phyloP scores from a whole-genome alignment of 1,140 invertebrate species.

The Dendroctonus valens region DNA sequence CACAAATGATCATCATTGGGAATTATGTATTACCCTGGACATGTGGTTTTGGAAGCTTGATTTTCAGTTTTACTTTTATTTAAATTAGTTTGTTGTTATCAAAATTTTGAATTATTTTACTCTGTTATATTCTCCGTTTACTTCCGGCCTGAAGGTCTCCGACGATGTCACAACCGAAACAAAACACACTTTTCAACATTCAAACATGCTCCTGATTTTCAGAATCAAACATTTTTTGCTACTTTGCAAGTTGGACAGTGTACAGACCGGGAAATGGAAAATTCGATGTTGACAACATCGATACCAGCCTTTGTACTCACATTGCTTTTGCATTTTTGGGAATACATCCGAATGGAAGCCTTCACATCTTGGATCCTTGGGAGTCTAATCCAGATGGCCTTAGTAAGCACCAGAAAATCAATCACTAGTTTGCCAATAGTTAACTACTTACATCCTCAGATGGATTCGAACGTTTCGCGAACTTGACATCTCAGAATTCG shows the following conservation, averaged over 20 bases:
- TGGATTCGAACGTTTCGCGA: conserved; percentile 54
- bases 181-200: too few species aligned
- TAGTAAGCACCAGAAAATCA: conserved; percentile 21
- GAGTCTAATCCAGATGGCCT: conserved; percentile 52
- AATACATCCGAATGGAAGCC: conserved; percentile 50
- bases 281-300: conserved; percentile 58
- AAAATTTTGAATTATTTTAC: too few species aligned
- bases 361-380: conserved; percentile 62
- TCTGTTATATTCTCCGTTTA: too few species aligned
- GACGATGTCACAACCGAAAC: too few species aligned
- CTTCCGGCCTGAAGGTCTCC: too few species aligned
- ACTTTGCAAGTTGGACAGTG: conserved; percentile 64
- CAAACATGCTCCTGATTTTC: conserved; percentile 9
- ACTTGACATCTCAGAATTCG: conserved; percentile 60
- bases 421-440: neutral
- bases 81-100: too few species aligned
- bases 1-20: too few species aligned
- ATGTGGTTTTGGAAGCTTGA: too few species aligned
- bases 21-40: too few species aligned
- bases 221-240: conserved; percentile 47
- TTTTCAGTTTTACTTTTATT: too few species aligned
- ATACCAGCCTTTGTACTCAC: conserved; percentile 67
- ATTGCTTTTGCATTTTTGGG: conserved; percentile 70
- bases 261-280: conserved; percentile 59
- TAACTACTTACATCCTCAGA: conserved; percentile 32